phyloP scores from a whole-genome alignment of 1,140 invertebrate genomes.

The Laodelphax striatellus region DNA sequence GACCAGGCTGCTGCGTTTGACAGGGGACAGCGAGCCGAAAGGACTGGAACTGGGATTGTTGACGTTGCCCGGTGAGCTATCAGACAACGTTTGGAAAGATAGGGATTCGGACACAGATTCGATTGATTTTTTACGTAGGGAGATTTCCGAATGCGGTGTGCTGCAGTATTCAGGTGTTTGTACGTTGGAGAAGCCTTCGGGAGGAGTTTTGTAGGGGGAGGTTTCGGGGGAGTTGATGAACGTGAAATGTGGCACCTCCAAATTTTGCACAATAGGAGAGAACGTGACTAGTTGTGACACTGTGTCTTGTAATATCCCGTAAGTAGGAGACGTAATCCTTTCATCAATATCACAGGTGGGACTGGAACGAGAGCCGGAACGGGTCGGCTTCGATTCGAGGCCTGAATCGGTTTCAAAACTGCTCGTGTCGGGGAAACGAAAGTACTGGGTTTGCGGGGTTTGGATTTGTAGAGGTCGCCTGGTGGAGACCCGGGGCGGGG shows the following conservation, averaged over 20 bases:
- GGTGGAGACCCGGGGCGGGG: neutral
- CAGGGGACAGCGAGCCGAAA: neutral
- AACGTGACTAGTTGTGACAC: constrained; percentile 14
- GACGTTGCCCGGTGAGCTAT: constrained; percentile 11
- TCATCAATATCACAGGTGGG: neutral
- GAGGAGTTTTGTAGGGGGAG: constrained; percentile 16
- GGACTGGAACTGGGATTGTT: neutral
- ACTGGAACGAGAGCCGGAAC: neutral
- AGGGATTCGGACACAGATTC: constrained; percentile 14
- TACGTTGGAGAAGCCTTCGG: constrained; percentile 9
- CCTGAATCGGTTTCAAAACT: neutral
- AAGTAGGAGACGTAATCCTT: constrained; percentile 11
- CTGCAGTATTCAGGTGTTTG: constrained; percentile 8
- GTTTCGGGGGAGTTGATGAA: constrained; percentile 1
- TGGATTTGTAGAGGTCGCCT: constrained; percentile 14
- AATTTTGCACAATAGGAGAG: neutral
- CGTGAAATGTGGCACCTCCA: neutral
- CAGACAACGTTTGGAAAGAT: constrained; percentile 16
- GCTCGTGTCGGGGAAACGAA: constrained; percentile 5
- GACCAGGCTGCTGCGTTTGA: neutral
- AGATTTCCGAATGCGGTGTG: constrained; percentile 8
- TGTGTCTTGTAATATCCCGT: constrained; percentile 13
- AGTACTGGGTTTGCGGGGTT: constrained; percentile 2
- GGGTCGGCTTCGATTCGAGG: neutral
- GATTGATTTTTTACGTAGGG: neutral